Base-by-base conservation (phyloP, 2,797 vertebrate genomes). In the Bufotes viridis region DNA sequence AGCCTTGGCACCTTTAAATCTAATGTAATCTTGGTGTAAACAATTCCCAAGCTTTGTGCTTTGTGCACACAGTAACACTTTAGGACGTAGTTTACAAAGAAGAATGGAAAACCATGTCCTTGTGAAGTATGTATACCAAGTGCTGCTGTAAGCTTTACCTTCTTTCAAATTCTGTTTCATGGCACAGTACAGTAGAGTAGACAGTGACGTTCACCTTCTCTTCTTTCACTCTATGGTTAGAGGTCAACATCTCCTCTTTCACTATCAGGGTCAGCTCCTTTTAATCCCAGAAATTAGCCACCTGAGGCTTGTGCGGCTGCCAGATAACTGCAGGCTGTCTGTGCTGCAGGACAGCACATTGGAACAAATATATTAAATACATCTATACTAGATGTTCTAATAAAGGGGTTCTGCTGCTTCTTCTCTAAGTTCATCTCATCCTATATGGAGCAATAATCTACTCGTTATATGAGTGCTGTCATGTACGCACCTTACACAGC, bases 251-350 rank as follows among this genome's bases (percentile, higher is more conserved):
- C 91, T 91, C 90, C 87, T 83, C 84, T 91, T 93, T 93, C 89
- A 92, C 84, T 80, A 79, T 49, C 82, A 88, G 90, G 90, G 80
- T 85, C 74, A 88, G 72, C 53, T 91, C 89, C 49, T 92, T 91
- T 91, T 87, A 87, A 90, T 92, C 84, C 92, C 81, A 93, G 87
- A 82, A 80, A 91, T 90, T 91, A 91, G 85, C 89, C 90, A 93
- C 88, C 89, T 91, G 85, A 91, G 87, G 85, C 84, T 90, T 87
- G 51, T 78, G 14, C 61, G 78, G 83, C 79, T 82, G 61, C 70
- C n/a, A 85, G 69, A 82, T 63, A 69, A 86, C 24, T 42, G 72
- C 70, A 65, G 42, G 26, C 84, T 78, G 84, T 22, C 51, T 85
- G 67, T 53, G 14, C 60, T 42, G 55, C 53, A 42, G 29, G 3